Conservation (phyloP, 2,113 vertebrate species). For the Tursiops truncatus region DNA sequence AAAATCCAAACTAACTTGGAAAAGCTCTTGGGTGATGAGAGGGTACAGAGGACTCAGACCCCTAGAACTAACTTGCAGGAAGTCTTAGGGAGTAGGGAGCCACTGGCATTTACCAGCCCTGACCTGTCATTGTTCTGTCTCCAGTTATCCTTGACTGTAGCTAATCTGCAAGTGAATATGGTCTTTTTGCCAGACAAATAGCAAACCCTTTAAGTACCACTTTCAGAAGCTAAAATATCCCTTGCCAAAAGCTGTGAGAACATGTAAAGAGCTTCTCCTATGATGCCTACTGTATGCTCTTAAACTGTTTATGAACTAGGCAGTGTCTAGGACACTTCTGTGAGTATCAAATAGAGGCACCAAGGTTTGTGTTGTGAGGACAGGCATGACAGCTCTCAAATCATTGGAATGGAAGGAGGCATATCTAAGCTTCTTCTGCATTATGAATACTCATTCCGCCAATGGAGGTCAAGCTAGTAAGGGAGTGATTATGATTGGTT, state of each 20-base stretch:
- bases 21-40: slow-evolving; percentile 15
- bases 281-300: not conserved
- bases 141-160: not conserved
- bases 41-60: not conserved
- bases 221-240: slow-evolving; percentile 32
- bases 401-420: slow-evolving; percentile 40
- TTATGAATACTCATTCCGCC: slow-evolving; percentile 38
- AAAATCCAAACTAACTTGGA: not conserved
- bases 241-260: not conserved
- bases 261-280: not conserved
- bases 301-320: not conserved
- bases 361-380: not conserved
- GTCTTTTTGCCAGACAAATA: slow-evolving; percentile 35
- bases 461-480: slow-evolving; percentile 63
- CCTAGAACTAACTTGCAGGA: not conserved
- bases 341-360: not conserved
- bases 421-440: slow-evolving; percentile 30
- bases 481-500: slow-evolving; percentile 66
- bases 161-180: not conserved
- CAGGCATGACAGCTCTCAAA: slow-evolving; percentile 8
- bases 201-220: slow-evolving; percentile 30
- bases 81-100: not conserved
- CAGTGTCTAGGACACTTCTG: not conserved
- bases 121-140: not conserved
- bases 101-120: not conserved